Evolutionary conservation across 2,888 invertebrate genomes (phyloP), one percentile per base, ranked within the genome.

Genomic region (Pheosia tremula): DNA sequence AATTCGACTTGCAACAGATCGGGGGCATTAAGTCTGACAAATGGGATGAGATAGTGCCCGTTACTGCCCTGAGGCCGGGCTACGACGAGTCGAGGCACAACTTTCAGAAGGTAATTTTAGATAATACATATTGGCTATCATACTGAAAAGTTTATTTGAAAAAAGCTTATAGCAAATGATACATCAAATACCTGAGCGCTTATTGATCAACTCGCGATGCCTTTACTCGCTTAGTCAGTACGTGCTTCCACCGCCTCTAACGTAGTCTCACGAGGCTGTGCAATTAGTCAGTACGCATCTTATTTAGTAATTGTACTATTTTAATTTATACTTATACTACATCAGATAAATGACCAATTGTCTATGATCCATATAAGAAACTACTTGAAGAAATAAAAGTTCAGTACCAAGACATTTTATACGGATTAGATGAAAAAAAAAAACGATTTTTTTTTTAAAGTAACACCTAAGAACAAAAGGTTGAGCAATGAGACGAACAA

Each of bases 31-130:
- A 89, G 55, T 87, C 94, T 47, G 88, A 95, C 83, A 85, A 90
- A 74, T 95, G 95, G 95, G 87, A 91, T 64, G 94, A 94, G 74
- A 87, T 95, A 60, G 91, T 95, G 7, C 94, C 94, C 1, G 88
- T 92, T 81, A 94, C 94, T 8, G 82, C 86, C 41, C 84, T 96
- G 11, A 82, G 87, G 59, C 89, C 95, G 0, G 96, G 95, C 10
- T 94, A 94, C 76, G 89, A 92, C 61, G 94, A 94, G n/a, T 95
- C 95, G 0, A 91, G 95, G 68, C 91, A 93, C 69, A 95, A 95
- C 79, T 95, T 90, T 73, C 94, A 95, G 74, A 89, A 93, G 87
- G 90, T 94, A 78, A 68, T 64, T 58, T 59, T 53, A 45, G 55
- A 55, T 9, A 53, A 41, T 41, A 41, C 6, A 41, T n/a, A 43